phyloP scores from a whole-genome alignment of 2,113 vertebrate genomes.

The Typhlomys cinereus region DNA sequence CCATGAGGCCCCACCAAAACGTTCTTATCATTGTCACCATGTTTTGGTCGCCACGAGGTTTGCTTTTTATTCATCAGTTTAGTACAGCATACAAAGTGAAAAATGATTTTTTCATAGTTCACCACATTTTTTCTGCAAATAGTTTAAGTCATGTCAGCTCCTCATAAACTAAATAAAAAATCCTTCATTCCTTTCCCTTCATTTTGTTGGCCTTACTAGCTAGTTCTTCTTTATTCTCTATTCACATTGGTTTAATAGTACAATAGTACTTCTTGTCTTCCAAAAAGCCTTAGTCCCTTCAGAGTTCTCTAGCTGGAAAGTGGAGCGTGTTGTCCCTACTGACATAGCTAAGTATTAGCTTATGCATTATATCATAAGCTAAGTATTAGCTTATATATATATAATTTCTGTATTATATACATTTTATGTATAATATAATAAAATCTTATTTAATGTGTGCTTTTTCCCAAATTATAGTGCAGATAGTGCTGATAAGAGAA shows the following conservation, averaged over 20 bases:
- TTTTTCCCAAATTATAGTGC: neutral
- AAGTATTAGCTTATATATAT: no score
- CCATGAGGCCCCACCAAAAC: neutral
- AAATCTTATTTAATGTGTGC: no score
- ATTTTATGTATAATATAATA: neutral
- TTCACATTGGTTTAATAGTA: neutral
- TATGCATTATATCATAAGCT: no score
- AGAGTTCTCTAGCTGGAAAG: neutral
- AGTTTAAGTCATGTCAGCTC: neutral
- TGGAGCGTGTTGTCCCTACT: rapidly evolving
- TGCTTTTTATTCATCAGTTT: neutral
- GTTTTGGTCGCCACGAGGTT: neutral
- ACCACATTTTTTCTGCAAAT: neutral
- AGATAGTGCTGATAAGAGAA: neutral
- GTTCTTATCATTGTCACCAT: neutral
- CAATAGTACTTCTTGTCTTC: neutral
- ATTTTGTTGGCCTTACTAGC: neutral
- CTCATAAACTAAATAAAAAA: constrained; percentile 5
- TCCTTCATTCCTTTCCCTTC: neutral
- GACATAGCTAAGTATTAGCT: neutral
- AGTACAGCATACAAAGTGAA: neutral
- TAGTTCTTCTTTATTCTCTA: neutral
- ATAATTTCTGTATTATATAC: neutral
- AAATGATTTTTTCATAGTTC: neutral
- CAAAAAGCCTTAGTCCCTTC: neutral